These are phyloP conservation scores for Spondyliosoma cantharus DNA, from an alignment of 2,797 vertebrate genomes.

Conservation along the genomic window DNA sequence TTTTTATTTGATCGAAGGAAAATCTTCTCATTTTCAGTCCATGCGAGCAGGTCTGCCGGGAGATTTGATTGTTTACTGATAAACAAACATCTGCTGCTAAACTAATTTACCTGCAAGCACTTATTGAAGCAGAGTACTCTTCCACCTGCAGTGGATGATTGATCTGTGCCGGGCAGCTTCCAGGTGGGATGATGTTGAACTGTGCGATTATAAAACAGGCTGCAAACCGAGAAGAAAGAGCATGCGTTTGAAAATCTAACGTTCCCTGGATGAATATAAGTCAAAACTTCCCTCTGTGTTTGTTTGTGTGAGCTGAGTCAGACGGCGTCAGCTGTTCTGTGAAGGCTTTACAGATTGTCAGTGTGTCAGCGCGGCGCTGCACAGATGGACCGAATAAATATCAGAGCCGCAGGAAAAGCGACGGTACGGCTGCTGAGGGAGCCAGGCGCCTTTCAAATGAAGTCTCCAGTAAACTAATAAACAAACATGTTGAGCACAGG, in stretches of 20 bases:
- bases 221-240: not conserved
- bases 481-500: not conserved
- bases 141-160: not conserved
- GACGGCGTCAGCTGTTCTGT: slow-evolving; percentile 54
- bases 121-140: not conserved
- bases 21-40: not conserved
- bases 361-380: slow-evolving; percentile 50
- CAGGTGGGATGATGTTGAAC: slow-evolving; percentile 1
- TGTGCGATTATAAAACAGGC: not conserved
- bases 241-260: not conserved
- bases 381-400: slow-evolving; percentile 69
- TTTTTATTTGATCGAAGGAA: not conserved
- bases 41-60: not conserved
- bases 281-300: slow-evolving; percentile 8
- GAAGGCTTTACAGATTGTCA: slow-evolving; percentile 64
- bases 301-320: slow-evolving; percentile 55
- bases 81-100: not conserved
- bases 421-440: slow-evolving; percentile 24
- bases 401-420: slow-evolving; percentile 33
- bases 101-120: not conserved
- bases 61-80: not conserved
- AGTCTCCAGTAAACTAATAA: not conserved
- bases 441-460: slow-evolving; percentile 6
- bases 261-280: slow-evolving; percentile 21
- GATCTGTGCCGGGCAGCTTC: not conserved